Conservation (phyloP, 2,888 invertebrate genomes). For the Aphelenchoides bicaudatus region DNA sequence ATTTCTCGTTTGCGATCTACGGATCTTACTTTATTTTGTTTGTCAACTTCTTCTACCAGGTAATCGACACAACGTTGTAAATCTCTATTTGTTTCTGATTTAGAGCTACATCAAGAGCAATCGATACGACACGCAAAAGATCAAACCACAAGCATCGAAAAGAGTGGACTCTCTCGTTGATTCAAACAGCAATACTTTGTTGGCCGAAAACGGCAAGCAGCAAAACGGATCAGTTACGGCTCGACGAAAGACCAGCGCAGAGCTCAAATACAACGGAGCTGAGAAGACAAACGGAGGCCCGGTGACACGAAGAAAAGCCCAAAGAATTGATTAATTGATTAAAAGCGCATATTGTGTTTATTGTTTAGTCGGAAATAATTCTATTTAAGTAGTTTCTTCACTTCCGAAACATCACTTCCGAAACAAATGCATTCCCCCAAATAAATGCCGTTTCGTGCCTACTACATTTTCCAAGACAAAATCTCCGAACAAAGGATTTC, state of each 20-base stretch:
- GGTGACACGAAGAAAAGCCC: slow-evolving; percentile 4
- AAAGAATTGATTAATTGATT: too few relatives aligned
- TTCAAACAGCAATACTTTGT: background rate
- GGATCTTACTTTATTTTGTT: slow-evolving; percentile 61
- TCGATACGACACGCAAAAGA: background rate
- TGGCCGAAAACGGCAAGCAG: background rate
- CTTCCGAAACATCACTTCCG: too few relatives aligned
- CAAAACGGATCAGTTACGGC: slow-evolving; percentile 1
- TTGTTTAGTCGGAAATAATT: too few relatives aligned
- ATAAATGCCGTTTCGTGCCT: too few relatives aligned
- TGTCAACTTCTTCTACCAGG: slow-evolving; percentile 60
- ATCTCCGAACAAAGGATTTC: too few relatives aligned
- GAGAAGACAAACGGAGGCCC: slow-evolving; percentile 5
- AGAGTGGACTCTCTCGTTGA: too few relatives aligned
- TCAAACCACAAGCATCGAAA: background rate
- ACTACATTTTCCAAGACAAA: too few relatives aligned
- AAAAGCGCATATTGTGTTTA: too few relatives aligned
- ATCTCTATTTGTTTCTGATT: background rate
- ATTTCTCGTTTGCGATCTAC: slow-evolving; percentile 60
- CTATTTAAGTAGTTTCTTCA: too few relatives aligned
- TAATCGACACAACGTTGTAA: slow-evolving; percentile 17
- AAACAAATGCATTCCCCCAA: too few relatives aligned
- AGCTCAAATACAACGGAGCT: too few relatives aligned
- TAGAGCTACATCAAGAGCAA: background rate
- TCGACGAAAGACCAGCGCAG: too few relatives aligned